Base-by-base conservation (phyloP, 2,888 invertebrate genomes). In the Octodonta nipae region DNA sequence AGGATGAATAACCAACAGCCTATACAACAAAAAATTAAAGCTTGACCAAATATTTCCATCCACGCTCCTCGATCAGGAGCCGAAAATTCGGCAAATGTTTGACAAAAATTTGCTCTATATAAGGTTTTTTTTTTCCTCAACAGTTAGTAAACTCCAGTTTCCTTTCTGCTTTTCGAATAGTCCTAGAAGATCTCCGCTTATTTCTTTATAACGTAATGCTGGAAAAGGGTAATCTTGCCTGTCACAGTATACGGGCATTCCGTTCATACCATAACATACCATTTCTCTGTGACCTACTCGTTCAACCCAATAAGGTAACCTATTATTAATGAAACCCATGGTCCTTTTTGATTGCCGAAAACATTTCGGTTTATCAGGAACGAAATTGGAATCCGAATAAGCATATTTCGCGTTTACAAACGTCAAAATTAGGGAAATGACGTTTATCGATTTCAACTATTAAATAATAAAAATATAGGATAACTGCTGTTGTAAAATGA, bases 181-280 rank as follows among this genome's bases (percentile, higher is more conserved):
- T 7, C 70, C 68, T 61, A 69, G 66, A 32, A 86, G 58, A 41
- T 86, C 85, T 1, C 79, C 66, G 0, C 78, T 79, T 15, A 74
- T 71, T 44, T 80, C 77, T 46, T 70, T 74, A 65, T 78, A 89
- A 35, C 89, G 70, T 12, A 95, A 70, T 4, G 89, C 81, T 11
- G 93, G 91, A 65, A 84, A 70, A 1, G 93, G 93, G 58, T 71
- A 81, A 49, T 80, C 80, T 0, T 66, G 37, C 33, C 74, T 62
- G 62, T 95, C 93, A 1, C 71, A 58, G 45, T 95, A 95, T 50
- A 60, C 65, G 14, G 80, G 75, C 41, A 71, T 65, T 0, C 88
- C 88, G 54, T 91, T 51, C n/a, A n/a, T n/a, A n/a, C n/a, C n/a
- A n/a, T n/a, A n/a, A n/a, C n/a, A n/a, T n/a, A n/a, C n/a, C n/a